Base-by-base conservation (phyloP, 2,113 vertebrate genomes). In the Cyprinodon variegatus region DNA sequence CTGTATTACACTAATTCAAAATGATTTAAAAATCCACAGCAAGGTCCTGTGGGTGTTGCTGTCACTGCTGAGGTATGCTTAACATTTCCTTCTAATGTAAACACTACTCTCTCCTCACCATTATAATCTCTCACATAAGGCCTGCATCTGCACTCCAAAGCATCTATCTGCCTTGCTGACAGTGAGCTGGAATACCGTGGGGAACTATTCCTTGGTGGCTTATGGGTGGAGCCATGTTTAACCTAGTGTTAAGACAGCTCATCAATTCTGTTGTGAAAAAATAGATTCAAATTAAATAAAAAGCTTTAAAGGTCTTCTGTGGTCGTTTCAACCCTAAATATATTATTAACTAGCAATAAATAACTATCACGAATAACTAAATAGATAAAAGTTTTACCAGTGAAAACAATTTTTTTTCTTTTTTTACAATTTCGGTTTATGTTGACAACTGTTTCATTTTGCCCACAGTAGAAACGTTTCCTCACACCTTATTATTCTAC, bases 71-170 rank as follows among this genome's bases (percentile, higher is more conserved):
- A 92, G 84, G 82, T 85, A 93, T 92, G 89, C 72, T 65, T 53
- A 86, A 90, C 86, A 92, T 93, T 92, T 93, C 91, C 88, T 86
- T 59, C 72, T 57, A 88, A 92, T 92, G 86, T 93, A 91, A 93
- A 91, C 92, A 89, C 65, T 65, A 70, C 40, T 37, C 72, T 68
- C 72, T 61, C 63, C 63, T 60, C 73, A 86, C 68, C 72, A 61
- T 70, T 79, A 65, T 69, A 80, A 57, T 82, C 69, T 80, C 74
- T 57, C 73, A 83, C 29, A 43, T 74, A 48, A 50, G 48, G 62
- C 29, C 60, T 62, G 48, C 40, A 17, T 71, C 36, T 72, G 61
- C 48, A 20, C 4, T 3, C 77, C 45, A 68, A 77, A 41, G 65
- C 65, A 41, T 57, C 38, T 36, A 62, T n/a, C 68, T 68, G 66